phyloP scores from a whole-genome alignment of 2,797 vertebrate species.

The Aeoliscus strigatus region DNA sequence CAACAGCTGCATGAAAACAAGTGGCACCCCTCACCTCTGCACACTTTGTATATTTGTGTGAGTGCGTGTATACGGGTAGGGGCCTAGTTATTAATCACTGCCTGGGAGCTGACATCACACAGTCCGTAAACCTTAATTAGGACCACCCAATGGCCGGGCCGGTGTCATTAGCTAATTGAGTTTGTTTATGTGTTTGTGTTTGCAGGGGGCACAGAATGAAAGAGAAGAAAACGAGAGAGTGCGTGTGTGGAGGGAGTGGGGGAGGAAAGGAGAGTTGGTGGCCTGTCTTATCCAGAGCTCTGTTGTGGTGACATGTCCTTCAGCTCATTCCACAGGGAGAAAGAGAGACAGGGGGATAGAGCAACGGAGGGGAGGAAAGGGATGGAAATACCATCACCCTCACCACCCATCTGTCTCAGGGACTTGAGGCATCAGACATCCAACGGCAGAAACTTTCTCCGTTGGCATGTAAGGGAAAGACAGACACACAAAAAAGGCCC shows the following conservation, averaged over 20 bases:
- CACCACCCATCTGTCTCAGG: slow-evolving; percentile 16
- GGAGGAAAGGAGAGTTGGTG: slow-evolving; percentile 23
- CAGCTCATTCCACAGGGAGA: slow-evolving; percentile 60
- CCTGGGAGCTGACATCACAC: slow-evolving; percentile 74
- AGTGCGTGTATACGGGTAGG: slow-evolving; percentile 30
- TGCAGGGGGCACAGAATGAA: slow-evolving; percentile 51
- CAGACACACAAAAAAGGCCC: slow-evolving; percentile 39
- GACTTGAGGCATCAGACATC: slow-evolving; percentile 51
- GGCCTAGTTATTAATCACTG: slow-evolving; percentile 71
- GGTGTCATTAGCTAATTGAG: slow-evolving; percentile 80
- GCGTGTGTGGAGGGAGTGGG: slow-evolving; percentile 12
- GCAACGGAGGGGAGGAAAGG: slow-evolving; percentile 26
- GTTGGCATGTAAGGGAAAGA: slow-evolving; percentile 43
- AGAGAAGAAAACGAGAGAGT: slow-evolving; percentile 22
- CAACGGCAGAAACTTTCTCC: slow-evolving; percentile 52
- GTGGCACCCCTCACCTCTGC: slow-evolving; percentile 23
- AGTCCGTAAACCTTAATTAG: slow-evolving; percentile 78
- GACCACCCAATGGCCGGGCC: slow-evolving; percentile 71
- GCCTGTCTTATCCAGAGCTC: slow-evolving; percentile 64
- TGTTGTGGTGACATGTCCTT: slow-evolving; percentile 73
- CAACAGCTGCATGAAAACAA: slow-evolving; percentile 1
- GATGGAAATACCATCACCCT: slow-evolving; percentile 26
- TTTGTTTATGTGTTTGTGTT: slow-evolving; percentile 78
- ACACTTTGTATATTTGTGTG: slow-evolving; percentile 14
- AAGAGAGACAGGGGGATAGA: slow-evolving; percentile 32